These are phyloP conservation scores for Pedionomus torquatus DNA, from an alignment of 2,113 vertebrate genomes.

Conservation along the genomic window DNA sequence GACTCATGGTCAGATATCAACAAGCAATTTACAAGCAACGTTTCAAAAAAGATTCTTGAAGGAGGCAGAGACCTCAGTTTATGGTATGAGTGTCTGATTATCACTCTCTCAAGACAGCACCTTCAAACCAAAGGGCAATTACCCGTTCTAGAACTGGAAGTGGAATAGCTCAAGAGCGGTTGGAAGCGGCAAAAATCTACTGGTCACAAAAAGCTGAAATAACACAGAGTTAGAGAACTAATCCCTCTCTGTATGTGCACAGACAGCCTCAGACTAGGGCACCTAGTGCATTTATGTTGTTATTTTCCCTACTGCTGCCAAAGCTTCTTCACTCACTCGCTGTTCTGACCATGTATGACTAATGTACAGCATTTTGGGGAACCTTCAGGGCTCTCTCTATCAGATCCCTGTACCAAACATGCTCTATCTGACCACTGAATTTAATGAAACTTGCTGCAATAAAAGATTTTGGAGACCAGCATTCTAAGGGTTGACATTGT, in stretches of 20 bases:
- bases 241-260: background rate
- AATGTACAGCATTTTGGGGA: background rate
- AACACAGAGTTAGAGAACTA: background rate
- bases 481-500: background rate
- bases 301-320: background rate
- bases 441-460: constrained; percentile 17
- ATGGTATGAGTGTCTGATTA: background rate
- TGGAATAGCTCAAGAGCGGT: background rate
- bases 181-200: background rate
- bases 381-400: background rate
- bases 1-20: background rate
- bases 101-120: background rate
- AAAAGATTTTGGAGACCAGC: background rate
- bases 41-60: constrained; percentile 9
- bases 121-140: background rate
- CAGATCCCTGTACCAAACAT: background rate
- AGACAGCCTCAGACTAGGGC: background rate
- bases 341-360: background rate
- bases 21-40: background rate
- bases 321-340: background rate
- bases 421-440: background rate
- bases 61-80: background rate
- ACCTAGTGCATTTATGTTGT: background rate
- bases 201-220: background rate
- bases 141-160: background rate